Conservation (phyloP, 2,113 vertebrate genomes). For the Cynocephalus volans region DNA sequence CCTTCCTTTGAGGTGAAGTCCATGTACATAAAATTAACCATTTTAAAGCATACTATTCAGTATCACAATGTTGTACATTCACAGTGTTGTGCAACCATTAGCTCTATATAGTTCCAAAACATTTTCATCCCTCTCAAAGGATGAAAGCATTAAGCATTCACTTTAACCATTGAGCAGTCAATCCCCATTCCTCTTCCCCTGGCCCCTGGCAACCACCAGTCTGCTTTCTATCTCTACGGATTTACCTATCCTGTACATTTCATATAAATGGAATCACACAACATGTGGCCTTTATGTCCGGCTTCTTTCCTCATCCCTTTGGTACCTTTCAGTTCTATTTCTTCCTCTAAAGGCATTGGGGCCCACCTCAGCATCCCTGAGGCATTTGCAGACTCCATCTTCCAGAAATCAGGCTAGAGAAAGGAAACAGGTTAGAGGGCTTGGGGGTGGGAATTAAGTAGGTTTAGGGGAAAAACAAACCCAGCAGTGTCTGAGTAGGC, state of each 20-base stretch:
- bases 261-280: no score
- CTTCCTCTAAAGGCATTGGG: not conserved
- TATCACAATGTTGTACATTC: not conserved
- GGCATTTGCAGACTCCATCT: not conserved
- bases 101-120: not conserved
- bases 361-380: not conserved
- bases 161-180: fast-evolving
- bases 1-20: not conserved
- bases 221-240: not conserved
- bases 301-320: not conserved
- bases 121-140: not conserved
- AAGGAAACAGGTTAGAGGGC: not conserved
- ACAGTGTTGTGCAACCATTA: no score
- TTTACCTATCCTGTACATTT: not conserved
- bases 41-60: not conserved
- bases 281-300: not conserved
- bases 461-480: not conserved
- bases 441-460: not conserved
- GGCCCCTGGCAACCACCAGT: not conserved
- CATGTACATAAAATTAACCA: not conserved
- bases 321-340: not conserved
- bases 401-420: not conserved
- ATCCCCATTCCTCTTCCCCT: no score
- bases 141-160: not conserved
- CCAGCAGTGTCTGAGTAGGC: slow-evolving; percentile 12